Conservation (phyloP, 2,888 invertebrate genomes). For the Rhabditoides inermis region DNA sequence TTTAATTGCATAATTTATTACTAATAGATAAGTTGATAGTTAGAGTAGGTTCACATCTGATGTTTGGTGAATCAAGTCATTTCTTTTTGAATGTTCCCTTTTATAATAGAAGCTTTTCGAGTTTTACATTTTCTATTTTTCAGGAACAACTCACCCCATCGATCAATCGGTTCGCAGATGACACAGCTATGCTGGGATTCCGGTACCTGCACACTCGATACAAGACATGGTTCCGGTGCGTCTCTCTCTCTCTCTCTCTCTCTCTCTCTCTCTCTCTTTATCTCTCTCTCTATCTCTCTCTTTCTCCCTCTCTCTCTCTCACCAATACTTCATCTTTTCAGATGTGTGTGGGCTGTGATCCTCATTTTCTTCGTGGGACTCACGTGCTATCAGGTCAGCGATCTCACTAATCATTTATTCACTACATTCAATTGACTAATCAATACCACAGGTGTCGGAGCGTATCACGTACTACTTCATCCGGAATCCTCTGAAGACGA, state of each 20-base stretch:
- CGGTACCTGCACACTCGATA: constrained; percentile 40
- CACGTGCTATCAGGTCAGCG: constrained; percentile 37
- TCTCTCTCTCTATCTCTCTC: constrained; percentile 7
- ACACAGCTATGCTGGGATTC: constrained; percentile 44
- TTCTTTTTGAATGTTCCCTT: too few relatives aligned
- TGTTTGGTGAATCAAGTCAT: too few relatives aligned
- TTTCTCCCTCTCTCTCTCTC: neutral
- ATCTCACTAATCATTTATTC: too few relatives aligned
- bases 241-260: constrained; percentile 5
- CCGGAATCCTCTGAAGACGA: constrained; percentile 35
- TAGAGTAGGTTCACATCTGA: too few relatives aligned
- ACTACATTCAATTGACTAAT: too few relatives aligned
- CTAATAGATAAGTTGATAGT: too few relatives aligned
- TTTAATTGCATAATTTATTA: too few relatives aligned
- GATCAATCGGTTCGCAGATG: constrained; percentile 36
- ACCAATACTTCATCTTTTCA: too few relatives aligned
- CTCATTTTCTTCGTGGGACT: constrained; percentile 38
- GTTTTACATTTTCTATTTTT: too few relatives aligned
- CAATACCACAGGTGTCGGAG: constrained; percentile 26
- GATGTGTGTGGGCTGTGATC: constrained; percentile 38
- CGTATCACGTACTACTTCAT: constrained; percentile 43
- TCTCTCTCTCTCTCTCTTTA: constrained; percentile 6
- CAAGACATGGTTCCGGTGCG: constrained; percentile 40
- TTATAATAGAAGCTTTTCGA: too few relatives aligned
- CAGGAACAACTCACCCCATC: too few relatives aligned